phyloP scores from a whole-genome alignment of 2,113 vertebrate species.

The Hydrolagus affinis region DNA sequence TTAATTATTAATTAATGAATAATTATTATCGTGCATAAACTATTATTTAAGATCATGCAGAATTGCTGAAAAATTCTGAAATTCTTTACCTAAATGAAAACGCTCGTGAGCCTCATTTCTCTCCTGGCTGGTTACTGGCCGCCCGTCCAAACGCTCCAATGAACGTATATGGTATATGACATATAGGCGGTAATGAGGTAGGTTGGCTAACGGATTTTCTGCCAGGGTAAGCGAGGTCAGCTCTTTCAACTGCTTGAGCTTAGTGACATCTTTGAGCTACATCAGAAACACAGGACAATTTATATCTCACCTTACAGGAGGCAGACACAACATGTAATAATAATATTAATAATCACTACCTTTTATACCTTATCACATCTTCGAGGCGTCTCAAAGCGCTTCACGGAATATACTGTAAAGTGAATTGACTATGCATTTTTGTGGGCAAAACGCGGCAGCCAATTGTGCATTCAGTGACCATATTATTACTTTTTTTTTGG shows the following conservation, averaged over 20 bases:
- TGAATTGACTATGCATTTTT: no score
- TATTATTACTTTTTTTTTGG: no score
- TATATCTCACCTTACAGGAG: background rate
- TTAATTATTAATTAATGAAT: no score
- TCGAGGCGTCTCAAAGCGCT: no score
- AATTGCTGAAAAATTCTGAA: background rate
- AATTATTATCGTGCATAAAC: background rate
- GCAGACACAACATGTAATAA: background rate
- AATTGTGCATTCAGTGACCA: no score
- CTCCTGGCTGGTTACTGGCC: conserved; percentile 57
- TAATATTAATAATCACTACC: background rate
- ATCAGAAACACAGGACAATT: conserved; percentile 32
- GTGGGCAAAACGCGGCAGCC: no score
- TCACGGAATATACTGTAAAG: no score
- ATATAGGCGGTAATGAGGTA: conserved; percentile 67
- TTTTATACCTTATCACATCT: background rate
- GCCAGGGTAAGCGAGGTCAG: conserved; percentile 61
- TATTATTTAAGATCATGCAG: background rate
- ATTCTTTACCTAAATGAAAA: conserved; percentile 67
- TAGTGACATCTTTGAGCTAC: conserved; percentile 70
- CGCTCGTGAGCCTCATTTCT: conserved; percentile 65
- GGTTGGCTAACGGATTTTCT: conserved; percentile 62
- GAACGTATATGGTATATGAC: conserved; percentile 69
- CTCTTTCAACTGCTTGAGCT: conserved; percentile 68
- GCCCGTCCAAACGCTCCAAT: conserved; percentile 62